Conservation (phyloP, 2,113 vertebrate genomes). For the Otus sunia region DNA sequence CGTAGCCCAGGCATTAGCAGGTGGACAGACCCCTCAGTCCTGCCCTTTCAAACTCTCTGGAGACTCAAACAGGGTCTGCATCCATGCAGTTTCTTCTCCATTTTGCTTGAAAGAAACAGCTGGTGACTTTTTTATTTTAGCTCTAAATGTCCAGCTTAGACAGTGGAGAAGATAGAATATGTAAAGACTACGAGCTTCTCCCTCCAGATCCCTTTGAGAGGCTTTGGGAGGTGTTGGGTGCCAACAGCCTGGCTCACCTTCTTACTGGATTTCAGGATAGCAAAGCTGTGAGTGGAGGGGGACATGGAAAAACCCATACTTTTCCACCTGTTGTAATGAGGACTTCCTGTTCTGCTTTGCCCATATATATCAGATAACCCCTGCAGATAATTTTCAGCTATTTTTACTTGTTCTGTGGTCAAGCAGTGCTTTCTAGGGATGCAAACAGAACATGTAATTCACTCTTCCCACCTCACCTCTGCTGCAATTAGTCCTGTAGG, state of each 20-base stretch:
- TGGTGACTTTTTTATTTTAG: neutral
- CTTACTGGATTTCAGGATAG: neutral
- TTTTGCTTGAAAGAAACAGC: neutral
- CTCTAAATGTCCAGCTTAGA: neutral
- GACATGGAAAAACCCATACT: neutral
- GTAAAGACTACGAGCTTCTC: neutral
- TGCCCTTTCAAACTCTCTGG: neutral
- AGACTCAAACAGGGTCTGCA: neutral
- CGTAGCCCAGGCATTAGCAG: neutral
- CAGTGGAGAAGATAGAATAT: neutral
- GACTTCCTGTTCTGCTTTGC: neutral
- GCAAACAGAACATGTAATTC: neutral
- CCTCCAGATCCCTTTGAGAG: neutral
- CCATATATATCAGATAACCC: neutral
- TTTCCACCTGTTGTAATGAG: neutral
- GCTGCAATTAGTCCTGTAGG: neutral
- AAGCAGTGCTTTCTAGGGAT: neutral
- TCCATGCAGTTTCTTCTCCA: neutral
- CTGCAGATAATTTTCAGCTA: neutral
- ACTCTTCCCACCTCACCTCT: neutral
- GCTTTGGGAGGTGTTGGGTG: neutral
- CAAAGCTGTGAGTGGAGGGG: neutral
- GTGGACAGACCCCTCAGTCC: neutral
- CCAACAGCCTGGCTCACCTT: neutral
- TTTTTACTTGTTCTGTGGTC: neutral